Percentiles rank a stretch among this genome's conserved stretches.
Conservation (phyloP, 2,113 vertebrate genomes). For the Alouatta palliata region DNA sequence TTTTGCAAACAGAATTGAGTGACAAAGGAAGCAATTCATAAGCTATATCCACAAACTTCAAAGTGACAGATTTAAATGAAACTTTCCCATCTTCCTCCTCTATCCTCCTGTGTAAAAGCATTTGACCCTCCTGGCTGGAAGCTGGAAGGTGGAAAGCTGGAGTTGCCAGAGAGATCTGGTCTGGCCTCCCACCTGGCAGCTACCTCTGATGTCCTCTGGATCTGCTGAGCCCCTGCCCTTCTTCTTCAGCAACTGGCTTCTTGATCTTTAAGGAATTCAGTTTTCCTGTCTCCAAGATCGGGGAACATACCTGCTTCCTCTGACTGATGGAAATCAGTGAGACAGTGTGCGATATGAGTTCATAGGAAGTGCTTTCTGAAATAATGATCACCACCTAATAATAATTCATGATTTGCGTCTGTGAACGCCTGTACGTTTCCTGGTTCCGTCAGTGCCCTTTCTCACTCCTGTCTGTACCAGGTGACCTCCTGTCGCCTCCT, state of each 20-base stretch:
- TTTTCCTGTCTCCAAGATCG: neutral
- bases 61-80: neutral
- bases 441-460: neutral
- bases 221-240: neutral
- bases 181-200: neutral
- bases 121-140: neutral
- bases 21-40: neutral
- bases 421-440: neutral
- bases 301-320: rapidly evolving
- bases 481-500: neutral
- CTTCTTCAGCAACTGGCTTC: neutral
- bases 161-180: neutral
- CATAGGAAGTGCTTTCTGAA: neutral
- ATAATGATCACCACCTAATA: rapidly evolving
- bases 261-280: neutral
- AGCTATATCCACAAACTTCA: neutral
- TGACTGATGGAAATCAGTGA: neutral
- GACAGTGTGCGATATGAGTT: rapidly evolving
- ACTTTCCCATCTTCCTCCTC: neutral
- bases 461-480: neutral
- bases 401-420: neutral
- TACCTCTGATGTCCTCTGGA: neutral
- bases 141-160: neutral
- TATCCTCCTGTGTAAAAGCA: neutral
- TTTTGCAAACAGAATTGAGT: neutral